Evolutionary conservation across 2,113 vertebrate genomes (phyloP), one percentile per base, ranked within the genome.

Genomic region (Chlamydotis undulata): DNA sequence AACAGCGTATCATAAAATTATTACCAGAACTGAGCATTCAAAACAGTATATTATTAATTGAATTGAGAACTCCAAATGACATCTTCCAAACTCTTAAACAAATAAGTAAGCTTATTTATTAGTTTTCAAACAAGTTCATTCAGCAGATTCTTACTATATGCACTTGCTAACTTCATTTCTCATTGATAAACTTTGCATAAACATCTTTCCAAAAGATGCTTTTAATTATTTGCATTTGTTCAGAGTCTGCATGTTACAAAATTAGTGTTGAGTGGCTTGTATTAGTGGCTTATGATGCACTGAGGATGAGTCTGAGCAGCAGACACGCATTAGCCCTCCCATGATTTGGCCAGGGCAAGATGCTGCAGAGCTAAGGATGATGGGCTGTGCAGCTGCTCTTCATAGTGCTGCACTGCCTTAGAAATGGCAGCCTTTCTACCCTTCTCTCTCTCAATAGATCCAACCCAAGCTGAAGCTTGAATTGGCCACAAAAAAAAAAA

Each of bases 161-260:
- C 77, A 64, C 69, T 87, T 83, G 53, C 55, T 94, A 93, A 73
- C 86, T 78, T 83, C 26, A 85, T 84, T 94, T 96, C 86, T 83
- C 78, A 26, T 68, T 91, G 83, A 89, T 90, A 96, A 96, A 15
- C 73, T 86, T 91, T 89, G 28, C 29, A 89, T 85, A 89, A 95
- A 70, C 50, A 68, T 77, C 59, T 23, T 89, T 87, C 28, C 47
- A 96, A 94, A 89, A 71, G 4, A 93, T 49, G 9, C n/a, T 95
- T 86, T 89, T 93, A 93, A 91, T 96, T 90, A 50, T 43, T 89
- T 96, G 87, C 39, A 53, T 87, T 93, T 97, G 26, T 49, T 93
- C 39, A 49, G 28, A 86, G 39, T 35, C 74, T 61, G 5, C 15
- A 24, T 37, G 70, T 37, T 83, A 37, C 41, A 59, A 88, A 90